phyloP scores from a whole-genome alignment of 2,113 vertebrate species.

The Ceyx melanurus region DNA sequence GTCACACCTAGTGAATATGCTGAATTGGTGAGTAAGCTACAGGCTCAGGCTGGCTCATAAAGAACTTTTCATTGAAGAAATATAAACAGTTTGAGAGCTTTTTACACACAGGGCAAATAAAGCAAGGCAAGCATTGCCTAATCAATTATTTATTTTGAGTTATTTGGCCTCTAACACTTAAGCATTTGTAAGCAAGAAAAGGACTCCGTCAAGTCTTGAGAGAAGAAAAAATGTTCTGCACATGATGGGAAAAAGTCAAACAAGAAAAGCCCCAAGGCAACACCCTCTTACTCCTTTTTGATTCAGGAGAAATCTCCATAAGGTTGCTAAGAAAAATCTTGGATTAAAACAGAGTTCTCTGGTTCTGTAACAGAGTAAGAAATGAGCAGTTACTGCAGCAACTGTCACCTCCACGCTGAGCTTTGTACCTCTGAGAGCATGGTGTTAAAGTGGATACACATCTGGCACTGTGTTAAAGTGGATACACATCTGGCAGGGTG shows the following conservation, averaged over 20 bases:
- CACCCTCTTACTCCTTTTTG: accelerated
- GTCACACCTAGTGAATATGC: not conserved
- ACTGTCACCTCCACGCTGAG: not conserved
- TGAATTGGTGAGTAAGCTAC: not conserved
- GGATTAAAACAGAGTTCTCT: not conserved
- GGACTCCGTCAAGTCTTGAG: not conserved
- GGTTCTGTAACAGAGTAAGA: not conserved
- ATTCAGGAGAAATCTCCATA: not conserved
- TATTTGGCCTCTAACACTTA: not conserved
- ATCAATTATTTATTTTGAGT: constrained; percentile 28
- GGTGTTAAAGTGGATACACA: not conserved
- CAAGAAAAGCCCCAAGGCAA: not conserved
- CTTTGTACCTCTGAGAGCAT: not conserved
- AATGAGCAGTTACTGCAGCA: not conserved
- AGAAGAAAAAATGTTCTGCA: not conserved
- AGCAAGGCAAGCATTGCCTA: constrained; percentile 8
- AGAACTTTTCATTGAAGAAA: constrained; percentile 18
- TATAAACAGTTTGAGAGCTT: not conserved
- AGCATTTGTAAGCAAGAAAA: not conserved
- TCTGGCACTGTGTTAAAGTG: too few species aligned
- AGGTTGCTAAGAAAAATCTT: not conserved
- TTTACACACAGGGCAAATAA: constrained; percentile 18
- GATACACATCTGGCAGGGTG: too few species aligned
- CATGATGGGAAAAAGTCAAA: not conserved
- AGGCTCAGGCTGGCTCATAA: not conserved